Conservation (phyloP, 1,140 invertebrate genomes). For the Drosophila arizonae region DNA sequence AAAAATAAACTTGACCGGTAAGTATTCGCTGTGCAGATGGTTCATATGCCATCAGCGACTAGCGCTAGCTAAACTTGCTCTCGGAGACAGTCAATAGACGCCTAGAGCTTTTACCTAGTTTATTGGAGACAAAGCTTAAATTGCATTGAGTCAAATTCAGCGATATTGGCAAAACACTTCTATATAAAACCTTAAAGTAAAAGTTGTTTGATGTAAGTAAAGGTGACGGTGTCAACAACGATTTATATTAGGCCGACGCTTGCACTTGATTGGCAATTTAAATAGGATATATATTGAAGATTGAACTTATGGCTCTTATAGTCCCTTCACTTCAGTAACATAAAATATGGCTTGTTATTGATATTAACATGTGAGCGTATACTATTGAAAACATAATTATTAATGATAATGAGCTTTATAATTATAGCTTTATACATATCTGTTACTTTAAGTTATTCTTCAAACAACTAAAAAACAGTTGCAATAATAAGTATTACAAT, state of each 20-base stretch:
- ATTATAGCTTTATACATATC: no score
- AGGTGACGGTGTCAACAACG: constrained; percentile 35
- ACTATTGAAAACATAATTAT: no score
- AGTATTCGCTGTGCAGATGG: constrained; percentile 29
- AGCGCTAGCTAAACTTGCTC: constrained; percentile 21
- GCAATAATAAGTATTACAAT: no score
- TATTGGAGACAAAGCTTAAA: constrained; percentile 30
- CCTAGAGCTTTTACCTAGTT: constrained; percentile 28
- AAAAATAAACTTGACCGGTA: constrained; percentile 37
- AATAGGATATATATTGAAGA: no score
- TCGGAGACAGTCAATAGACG: constrained; percentile 17
- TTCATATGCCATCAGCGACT: constrained; percentile 25
- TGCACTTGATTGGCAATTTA: background rate
- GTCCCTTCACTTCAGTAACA: no score
- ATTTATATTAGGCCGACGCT: constrained; percentile 17
- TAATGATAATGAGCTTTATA: no score
- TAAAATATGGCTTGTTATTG: no score
- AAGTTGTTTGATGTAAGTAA: constrained; percentile 46
- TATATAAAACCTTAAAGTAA: constrained; percentile 43
- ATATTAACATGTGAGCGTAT: no score
- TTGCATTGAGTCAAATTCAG: constrained; percentile 30
- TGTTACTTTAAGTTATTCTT: no score
- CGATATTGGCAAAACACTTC: constrained; percentile 39
- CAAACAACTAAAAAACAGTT: no score
- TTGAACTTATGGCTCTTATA: no score